Evolutionary conservation across 1,140 invertebrate species (phyloP), one percentile per base, ranked within the genome.

Genomic region (Bilobella aurantiaca): DNA sequence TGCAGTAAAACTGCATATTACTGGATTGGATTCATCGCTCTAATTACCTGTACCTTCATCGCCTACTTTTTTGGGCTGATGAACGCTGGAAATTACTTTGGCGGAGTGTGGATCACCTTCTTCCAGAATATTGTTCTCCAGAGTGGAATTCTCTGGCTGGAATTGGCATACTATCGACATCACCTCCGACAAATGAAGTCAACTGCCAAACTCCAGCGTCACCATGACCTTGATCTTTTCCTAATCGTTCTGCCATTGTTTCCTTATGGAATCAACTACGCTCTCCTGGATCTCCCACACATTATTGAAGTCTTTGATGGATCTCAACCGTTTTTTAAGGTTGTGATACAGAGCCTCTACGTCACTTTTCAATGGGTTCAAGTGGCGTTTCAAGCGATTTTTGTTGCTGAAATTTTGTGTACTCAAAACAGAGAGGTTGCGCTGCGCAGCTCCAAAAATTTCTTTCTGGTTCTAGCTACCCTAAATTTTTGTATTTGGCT

Each of bases 401-500:
- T 59, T 28, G 28, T 59, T 14, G 16, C 58, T 32, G 16, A 59
- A 59, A 59, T 59, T 3, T 29, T 59, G 3, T 59, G 28, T 23
- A 16, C 16, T 14, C 23, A 14, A 5, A 29, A 28, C 28, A 12
- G 23, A 23, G 8, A 23, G 23, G 25, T 59, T 3, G 25, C 16
- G 58, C 12, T 14, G 12, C 18, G 12, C 16, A 12, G 23, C 23
- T 32, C 8, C 34, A 42, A 42, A 42, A 28, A 16, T 14, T 59
- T 59, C 28, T 59, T 59, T 21, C 18, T 16, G 3, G 23, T 32
- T 16, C 28, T 59, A 28, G 28, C 58, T 25, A 12, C 28, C 3
- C 28, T 59, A 8, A 59, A 59, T 29, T 59, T 59, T 5, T 59
- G 58, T 3, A 23, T 59, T 14, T 59, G 58, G 58, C 31, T 59